Percentiles rank a stretch among this genome's conserved stretches.
Evolutionary conservation across 2,797 vertebrate species (phyloP).

Genomic region (Catamblyrhynchus diadema): DNA sequence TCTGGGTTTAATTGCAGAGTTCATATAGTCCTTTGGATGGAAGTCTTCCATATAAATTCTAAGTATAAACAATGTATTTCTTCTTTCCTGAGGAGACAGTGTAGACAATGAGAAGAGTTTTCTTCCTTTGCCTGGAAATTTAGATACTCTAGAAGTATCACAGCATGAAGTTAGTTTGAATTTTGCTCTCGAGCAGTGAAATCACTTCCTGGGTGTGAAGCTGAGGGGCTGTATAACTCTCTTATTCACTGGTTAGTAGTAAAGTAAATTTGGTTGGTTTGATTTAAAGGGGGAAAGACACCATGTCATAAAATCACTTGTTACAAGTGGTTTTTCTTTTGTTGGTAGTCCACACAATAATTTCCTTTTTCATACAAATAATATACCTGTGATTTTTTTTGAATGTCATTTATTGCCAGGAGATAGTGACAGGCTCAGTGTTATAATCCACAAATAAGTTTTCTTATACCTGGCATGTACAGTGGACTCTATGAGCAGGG

Average conservation of each 20-base stretch:
- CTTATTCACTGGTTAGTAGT: background rate
- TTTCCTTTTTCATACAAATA: background rate
- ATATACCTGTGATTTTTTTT: background rate
- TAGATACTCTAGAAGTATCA: background rate
- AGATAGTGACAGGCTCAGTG: background rate
- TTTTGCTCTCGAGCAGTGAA: background rate
- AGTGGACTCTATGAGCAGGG: background rate
- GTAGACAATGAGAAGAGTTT: background rate
- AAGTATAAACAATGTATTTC: background rate
- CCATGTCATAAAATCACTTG: background rate
- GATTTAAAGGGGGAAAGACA: background rate
- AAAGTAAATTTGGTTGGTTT: background rate
- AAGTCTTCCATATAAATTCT: background rate
- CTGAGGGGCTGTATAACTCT: background rate
- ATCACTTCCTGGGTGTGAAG: background rate
- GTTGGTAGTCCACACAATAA: background rate
- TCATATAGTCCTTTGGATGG: background rate
- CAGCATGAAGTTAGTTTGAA: background rate
- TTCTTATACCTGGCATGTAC: background rate
- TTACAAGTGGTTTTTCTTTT: background rate
- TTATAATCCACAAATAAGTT: background rate
- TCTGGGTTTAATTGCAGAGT: background rate
- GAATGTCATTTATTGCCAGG: background rate
- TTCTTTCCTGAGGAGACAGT: background rate
- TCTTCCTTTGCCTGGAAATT: background rate